phyloP scores from a whole-genome alignment of 2,113 vertebrate genomes.

The Gopherus flavomarginatus region DNA sequence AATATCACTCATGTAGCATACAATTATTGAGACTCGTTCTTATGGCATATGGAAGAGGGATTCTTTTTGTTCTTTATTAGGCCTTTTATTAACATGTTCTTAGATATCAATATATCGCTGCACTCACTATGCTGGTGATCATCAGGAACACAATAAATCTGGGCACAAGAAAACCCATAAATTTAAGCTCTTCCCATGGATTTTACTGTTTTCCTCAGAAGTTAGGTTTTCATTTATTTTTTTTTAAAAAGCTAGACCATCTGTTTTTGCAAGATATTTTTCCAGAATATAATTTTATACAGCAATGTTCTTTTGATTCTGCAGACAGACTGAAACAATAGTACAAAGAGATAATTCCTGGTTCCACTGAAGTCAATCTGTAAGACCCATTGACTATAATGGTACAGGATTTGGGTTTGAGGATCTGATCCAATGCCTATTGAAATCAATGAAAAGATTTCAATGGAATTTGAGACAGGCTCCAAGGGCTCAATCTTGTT shows the following conservation, averaged over 20 bases:
- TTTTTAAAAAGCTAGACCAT: not conserved
- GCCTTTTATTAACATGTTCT: not conserved
- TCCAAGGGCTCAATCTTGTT: not conserved
- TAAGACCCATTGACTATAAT: not conserved
- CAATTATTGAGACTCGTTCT: slow-evolving; percentile 1
- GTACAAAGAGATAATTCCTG: not conserved
- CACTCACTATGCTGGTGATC: not conserved
- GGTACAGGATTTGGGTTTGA: slow-evolving; percentile 29
- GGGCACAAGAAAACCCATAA: not conserved
- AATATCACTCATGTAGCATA: not conserved
- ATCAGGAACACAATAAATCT: not conserved
- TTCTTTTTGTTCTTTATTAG: not conserved
- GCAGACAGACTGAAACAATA: not conserved
- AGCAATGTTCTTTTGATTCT: slow-evolving; percentile 24
- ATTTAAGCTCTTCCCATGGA: not conserved
- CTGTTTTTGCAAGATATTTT: slow-evolving; percentile 25
- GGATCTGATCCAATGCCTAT: not conserved
- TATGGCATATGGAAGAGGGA: not conserved
- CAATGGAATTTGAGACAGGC: slow-evolving; percentile 8
- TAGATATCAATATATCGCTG: not conserved
- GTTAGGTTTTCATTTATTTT: slow-evolving; percentile 10
- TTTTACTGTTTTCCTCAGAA: slow-evolving; percentile 22
- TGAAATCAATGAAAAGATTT: slow-evolving; percentile 16
- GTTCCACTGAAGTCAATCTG: not conserved
- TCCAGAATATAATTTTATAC: not conserved